Conservation (phyloP, 2,797 vertebrate genomes). For the Brachymystax lenok region DNA sequence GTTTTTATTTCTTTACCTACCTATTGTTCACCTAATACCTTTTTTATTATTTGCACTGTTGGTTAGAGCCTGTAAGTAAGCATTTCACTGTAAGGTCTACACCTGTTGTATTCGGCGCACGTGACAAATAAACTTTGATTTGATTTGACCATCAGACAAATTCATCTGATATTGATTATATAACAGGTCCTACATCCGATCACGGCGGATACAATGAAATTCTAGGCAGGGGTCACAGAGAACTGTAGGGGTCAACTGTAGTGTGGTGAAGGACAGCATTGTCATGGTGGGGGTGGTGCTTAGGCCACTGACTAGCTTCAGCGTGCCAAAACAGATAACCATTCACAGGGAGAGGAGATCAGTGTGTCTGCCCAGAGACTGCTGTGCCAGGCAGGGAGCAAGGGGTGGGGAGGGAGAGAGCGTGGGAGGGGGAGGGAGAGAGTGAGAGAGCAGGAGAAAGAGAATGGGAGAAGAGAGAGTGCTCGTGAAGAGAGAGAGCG, state of each 20-base stretch:
- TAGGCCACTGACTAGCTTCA: background rate
- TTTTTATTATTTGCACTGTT: no score
- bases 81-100: no score
- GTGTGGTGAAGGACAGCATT: background rate
- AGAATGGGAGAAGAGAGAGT: background rate
- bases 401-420: slow-evolving; percentile 8
- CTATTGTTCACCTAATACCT: no score
- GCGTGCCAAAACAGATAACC: background rate
- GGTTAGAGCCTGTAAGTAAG: no score
- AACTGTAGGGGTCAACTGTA: background rate
- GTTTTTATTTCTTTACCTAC: no score
- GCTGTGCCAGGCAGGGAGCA: slow-evolving; percentile 57
- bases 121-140: no score
- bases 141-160: background rate
- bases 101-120: no score
- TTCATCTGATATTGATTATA: slow-evolving; percentile 3
- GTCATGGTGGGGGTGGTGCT: slow-evolving; percentile 10
- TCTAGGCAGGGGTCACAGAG: background rate
- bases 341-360: slow-evolving; percentile 30
- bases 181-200: background rate
- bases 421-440: background rate
- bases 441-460: slow-evolving; percentile 13
- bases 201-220: background rate
- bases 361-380: slow-evolving; percentile 38
- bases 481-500: background rate